Evolutionary conservation across 2,888 invertebrate species (phyloP), one percentile per base, ranked within the genome.

Genomic region (Apodemia zela): DNA sequence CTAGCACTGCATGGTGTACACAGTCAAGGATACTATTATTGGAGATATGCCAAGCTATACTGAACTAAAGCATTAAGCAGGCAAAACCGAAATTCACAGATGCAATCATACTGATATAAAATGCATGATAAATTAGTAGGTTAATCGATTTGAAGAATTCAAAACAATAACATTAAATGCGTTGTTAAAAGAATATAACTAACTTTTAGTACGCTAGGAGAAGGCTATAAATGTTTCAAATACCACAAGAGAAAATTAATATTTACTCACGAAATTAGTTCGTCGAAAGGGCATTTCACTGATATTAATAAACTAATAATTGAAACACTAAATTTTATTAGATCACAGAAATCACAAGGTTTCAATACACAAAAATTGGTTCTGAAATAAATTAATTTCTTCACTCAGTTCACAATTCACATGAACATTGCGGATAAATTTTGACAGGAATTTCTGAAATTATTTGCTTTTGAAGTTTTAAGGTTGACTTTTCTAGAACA

Each of bases 1-100:
- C 73, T 70, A 77, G 74, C 73, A 76, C 80, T 81, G 79, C 76
- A 58, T 58, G 58, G 45, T 47, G 47, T 76, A 73, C 72, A 80
- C 81, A 86, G 84, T 86, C 89, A 89, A 88, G 88, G 87, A 87
- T 87, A 89, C 84, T 81, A 84, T 72, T 72, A 64, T 84, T 90
- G 90, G 89, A 81, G 67, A 69, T 61, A 68, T 75, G 89, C 90
- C 90, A 91, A 87, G 79, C 81, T 65, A 79, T 82, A 76, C 78
- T 82, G 86, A 83, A 85, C 77, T 77, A 73, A 79, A 82, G 76
- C 80, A 79, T 17, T 8, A 17, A 47, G 47, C 47, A 80, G 78
- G 57, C 81, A 81, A 85, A 86, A 83, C 76, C 81, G 79, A 85
- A 84, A 82, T 81, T 83, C 81, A 84, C 82, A 75, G 72, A 75